phyloP scores from a whole-genome alignment of 53 echinoderm and acorn worm genomes.

The Apostichopus leukothele region DNA sequence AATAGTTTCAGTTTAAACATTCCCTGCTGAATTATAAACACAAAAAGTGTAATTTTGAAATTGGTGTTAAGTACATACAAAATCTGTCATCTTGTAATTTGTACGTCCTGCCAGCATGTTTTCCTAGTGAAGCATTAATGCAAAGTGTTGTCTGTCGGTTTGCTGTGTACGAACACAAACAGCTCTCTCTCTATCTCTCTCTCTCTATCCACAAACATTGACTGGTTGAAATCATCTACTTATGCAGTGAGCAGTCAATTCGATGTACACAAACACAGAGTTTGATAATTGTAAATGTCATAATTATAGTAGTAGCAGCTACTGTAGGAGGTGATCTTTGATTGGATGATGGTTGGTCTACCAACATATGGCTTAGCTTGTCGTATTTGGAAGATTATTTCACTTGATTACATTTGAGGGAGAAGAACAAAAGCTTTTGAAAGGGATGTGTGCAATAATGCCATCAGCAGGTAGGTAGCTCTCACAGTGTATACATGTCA shows the following conservation, averaged over 20 bases:
- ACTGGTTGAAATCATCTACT: too few relatives aligned
- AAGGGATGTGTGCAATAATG: conserved; percentile 1
- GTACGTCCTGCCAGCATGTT: too few relatives aligned
- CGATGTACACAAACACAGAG: background rate
- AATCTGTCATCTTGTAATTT: too few relatives aligned
- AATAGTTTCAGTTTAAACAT: too few relatives aligned
- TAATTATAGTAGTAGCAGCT: background rate
- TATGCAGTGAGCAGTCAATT: background rate
- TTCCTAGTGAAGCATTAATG: too few relatives aligned
- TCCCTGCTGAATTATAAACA: too few relatives aligned
- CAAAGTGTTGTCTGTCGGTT: too few relatives aligned
- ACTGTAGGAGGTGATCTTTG: background rate
- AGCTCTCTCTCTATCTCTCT: too few relatives aligned
- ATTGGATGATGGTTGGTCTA: background rate
- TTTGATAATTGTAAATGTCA: background rate
- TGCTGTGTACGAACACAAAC: too few relatives aligned
- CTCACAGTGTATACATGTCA: background rate
- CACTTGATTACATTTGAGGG: background rate
- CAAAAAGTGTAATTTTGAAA: too few relatives aligned
- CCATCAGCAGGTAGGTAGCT: background rate
- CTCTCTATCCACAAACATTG: too few relatives aligned
- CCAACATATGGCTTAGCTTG: background rate
- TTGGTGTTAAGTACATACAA: too few relatives aligned
- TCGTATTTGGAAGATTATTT: background rate
- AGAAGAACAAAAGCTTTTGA: background rate